Base-by-base conservation (phyloP, 2,888 invertebrate genomes). In the Unio delphinus region DNA sequence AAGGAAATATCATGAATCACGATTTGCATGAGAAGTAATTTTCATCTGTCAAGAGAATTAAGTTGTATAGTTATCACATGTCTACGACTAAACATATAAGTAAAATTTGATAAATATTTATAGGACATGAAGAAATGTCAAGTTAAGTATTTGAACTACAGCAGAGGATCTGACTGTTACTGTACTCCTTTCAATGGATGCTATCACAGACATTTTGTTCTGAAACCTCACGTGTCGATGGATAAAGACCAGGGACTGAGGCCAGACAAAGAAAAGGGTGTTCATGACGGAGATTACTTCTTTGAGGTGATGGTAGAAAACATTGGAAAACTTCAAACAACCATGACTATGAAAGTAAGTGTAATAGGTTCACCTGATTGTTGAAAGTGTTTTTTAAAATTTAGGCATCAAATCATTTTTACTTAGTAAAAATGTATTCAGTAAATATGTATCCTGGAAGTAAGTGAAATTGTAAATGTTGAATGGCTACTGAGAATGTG, bases 261-360 rank as follows among this genome's bases (percentile, higher is more conserved):
- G 23, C 55, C 67, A 15, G 72, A 74, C n/a, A 73, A 63, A 61
- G 65, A 72, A 18, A 60, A 62, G 17, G 83, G 81, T 11, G 70
- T 75, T 7, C 84, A 83, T 68, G 80, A 83, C 34, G 67, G 73
- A 54, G 83, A 83, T 61, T 83, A 81, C 65, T 78, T 64, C 65
- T 72, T 83, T 34, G 76, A 80, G 65, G 73, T 84, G n/a, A 75
- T 72, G 18, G 82, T 72, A 3, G 72, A 68, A n/a, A 84, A 84
- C 63, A 75, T 69, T 20, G 84, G 82, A 20, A 70, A 69, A 7
- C 69, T 84, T 6, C 64, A 59, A 18, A 71, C 83, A 11, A 70
- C 67, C 11, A 20, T 66, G 20, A 70, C 61, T 4, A 67, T 54
- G 23, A 77, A 80, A 72, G 80, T 77, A 60, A 30, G 23, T 67